Conservation (phyloP, 2,888 invertebrate species). For the Yponomeuta sedellus region DNA sequence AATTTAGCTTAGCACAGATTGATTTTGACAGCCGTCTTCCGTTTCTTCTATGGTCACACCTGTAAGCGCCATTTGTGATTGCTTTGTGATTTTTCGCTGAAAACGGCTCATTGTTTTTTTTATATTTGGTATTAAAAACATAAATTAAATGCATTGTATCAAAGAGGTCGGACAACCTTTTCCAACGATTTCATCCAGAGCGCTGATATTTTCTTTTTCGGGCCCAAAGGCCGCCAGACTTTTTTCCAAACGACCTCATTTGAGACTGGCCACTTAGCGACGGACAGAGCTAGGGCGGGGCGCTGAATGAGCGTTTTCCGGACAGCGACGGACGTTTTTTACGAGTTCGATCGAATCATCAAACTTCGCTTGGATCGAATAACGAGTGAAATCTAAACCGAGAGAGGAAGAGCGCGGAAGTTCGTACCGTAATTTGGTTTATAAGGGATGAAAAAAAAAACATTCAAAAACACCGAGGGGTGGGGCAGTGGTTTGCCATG, state of each 20-base stretch:
- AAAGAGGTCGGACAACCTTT: no score
- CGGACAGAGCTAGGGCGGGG: slow-evolving; percentile 38
- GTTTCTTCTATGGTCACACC: no score
- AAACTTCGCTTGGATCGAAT: not conserved
- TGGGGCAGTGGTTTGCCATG: no score
- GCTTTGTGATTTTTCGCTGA: no score
- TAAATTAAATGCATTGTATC: no score
- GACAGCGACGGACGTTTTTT: slow-evolving; percentile 23
- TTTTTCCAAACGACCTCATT: not conserved
- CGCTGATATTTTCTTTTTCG: not conserved
- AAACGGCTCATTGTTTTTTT: no score
- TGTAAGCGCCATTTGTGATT: no score
- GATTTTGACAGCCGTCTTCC: no score
- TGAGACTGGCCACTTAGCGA: slow-evolving; percentile 15
- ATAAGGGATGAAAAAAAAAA: no score
- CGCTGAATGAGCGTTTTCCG: slow-evolving; percentile 41
- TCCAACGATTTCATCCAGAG: not conserved
- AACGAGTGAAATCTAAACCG: not conserved
- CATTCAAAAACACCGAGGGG: no score
- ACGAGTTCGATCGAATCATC: not conserved
- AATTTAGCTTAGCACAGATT: no score
- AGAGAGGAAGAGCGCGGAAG: not conserved
- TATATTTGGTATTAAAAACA: no score
- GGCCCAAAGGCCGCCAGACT: not conserved
- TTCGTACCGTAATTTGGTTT: not conserved